Evolutionary conservation across 2,113 vertebrate genomes (phyloP).

Genomic region (Equus quagga): DNA sequence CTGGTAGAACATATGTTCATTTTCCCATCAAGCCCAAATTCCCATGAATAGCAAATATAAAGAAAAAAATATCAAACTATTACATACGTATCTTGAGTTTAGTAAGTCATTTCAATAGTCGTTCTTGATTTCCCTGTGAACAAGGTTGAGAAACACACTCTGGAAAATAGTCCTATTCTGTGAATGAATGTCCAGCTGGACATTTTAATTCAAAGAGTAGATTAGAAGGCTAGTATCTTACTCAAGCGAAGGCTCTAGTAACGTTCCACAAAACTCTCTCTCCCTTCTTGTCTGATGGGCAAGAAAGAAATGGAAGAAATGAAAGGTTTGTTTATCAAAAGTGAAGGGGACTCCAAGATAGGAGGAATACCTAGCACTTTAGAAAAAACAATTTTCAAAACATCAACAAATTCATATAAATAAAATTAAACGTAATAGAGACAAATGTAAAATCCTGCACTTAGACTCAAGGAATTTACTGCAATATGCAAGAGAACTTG

Average conservation of each 20-base stretch:
- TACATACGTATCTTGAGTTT: slow-evolving; percentile 12
- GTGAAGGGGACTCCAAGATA: neutral
- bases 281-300: neutral
- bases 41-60: neutral
- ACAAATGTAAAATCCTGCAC: slow-evolving; percentile 30
- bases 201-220: neutral
- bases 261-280: neutral
- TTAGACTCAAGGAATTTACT: neutral
- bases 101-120: neutral
- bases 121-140: slow-evolving; percentile 4
- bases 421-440: slow-evolving; percentile 2
- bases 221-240: neutral
- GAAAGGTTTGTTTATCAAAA: neutral
- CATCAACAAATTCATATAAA: neutral
- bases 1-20: neutral
- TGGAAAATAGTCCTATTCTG: neutral
- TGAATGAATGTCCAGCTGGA: neutral
- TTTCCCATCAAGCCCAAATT: slow-evolving; percentile 10
- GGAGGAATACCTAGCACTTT: neutral
- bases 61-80: neutral
- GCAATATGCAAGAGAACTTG: neutral
- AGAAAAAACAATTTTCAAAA: neutral
- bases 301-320: neutral
- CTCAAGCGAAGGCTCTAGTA: neutral
- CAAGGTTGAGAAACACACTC: neutral